Evolutionary conservation across 2,113 vertebrate species (phyloP), one percentile per base, ranked within the genome.

Genomic region (Calyptomena viridis): DNA sequence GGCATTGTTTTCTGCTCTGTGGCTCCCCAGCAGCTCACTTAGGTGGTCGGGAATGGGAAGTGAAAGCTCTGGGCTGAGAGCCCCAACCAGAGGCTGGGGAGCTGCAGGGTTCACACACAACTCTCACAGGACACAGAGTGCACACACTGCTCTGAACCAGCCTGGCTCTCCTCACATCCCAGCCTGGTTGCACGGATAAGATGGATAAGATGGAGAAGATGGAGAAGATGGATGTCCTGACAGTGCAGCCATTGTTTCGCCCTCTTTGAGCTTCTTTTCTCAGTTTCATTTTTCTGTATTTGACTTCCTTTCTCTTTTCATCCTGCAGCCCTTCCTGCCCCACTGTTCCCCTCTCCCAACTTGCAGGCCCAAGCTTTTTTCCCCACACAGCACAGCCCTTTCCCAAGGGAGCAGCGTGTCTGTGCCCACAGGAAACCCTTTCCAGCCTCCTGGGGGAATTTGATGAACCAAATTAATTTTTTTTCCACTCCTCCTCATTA

Each of bases 241-340:
- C 55, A 25, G 50, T 0, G 0, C 47, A 67, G 42, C 60, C 31
- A 15, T 50, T 1, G 0, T 46, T 66, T 25, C 49, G 84, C 25
- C 17, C 60, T 44, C 62, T 74, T 19, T 9, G 7, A 55, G 18
- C 24, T 79, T 75, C 31, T 20, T 66, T 80, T 60, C 87, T 62
- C 55, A 8, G 9, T 31, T 80, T 35, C 16, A 4, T 13, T 47
- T 37, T 50, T 21, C 10, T 23, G 0, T 22, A 30, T 44, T 37
- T 47, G 42, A 9, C 24, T 50, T 80, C 12, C 30, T 44, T 46
- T 52, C 33, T 64, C n/a, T 52, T 90, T 56, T 39, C 47, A 62
- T 8, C 47, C 33, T 52, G 30, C 37, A 47, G 23, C 20, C 0
- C 0, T 74, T 73, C 55, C 14, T 74, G 7, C 11, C 37, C 19